phyloP scores from a whole-genome alignment of 2,888 invertebrate species.

The Syrphus vitripennis region DNA sequence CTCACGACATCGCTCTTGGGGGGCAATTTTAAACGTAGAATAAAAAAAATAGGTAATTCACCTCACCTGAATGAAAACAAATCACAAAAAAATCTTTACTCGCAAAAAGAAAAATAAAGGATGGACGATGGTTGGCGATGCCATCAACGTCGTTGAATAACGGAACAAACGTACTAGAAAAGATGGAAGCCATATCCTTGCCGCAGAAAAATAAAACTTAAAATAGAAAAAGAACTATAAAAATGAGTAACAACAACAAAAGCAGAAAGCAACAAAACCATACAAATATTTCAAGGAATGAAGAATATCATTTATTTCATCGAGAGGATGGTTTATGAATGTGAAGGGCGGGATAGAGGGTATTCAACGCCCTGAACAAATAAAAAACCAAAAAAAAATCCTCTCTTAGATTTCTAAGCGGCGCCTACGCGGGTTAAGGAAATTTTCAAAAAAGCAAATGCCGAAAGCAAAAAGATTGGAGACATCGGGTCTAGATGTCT shows the following conservation, averaged over 20 bases:
- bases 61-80: constrained; percentile 55
- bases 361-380: neutral
- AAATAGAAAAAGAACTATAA: neutral
- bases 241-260: neutral
- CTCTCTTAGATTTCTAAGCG: no score
- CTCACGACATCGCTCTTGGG: constrained; percentile 22
- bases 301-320: constrained; percentile 38
- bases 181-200: constrained; percentile 21
- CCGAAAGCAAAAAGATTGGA: no score
- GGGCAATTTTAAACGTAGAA: neutral
- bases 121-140: constrained; percentile 6
- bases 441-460: no score
- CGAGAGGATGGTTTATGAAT: neutral
- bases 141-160: constrained; percentile 4
- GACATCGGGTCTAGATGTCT: no score
- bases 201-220: neutral
- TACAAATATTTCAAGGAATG: constrained; percentile 32
- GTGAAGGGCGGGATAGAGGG: neutral
- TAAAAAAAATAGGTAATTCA: constrained; percentile 28
- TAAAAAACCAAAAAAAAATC: neutral
- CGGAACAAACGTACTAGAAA: constrained; percentile 45
- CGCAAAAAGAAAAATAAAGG: constrained; percentile 21
- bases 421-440: no score
- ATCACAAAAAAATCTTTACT: constrained; percentile 25
- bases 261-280: neutral